These are phyloP conservation scores for Lasiurus cinereus DNA, from an alignment of 2,113 vertebrate genomes.

Conservation along the genomic window DNA sequence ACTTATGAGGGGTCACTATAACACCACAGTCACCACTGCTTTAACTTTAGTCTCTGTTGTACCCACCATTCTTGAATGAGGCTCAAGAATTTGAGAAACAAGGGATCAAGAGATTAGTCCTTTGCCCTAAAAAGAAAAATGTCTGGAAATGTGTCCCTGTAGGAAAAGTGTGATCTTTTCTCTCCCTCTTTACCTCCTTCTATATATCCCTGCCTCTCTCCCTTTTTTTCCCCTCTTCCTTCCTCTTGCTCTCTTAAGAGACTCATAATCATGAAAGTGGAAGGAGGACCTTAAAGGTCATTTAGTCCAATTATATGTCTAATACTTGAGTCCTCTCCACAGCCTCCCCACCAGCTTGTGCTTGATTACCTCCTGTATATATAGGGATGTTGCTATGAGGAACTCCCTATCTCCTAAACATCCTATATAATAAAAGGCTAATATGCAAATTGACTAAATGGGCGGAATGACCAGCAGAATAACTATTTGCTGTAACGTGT, in stretches of 20 bases:
- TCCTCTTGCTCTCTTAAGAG: conserved; percentile 13
- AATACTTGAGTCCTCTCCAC: neutral
- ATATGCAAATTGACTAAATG: too few relatives aligned
- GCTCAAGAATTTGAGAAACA: conserved; percentile 42
- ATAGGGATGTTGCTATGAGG: too few relatives aligned
- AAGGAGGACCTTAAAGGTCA: conserved; percentile 2
- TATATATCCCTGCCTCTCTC: neutral
- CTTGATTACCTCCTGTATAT: neutral
- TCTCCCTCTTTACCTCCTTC: neutral
- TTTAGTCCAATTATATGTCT: neutral
- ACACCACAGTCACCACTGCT: neutral
- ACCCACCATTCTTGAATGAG: conserved; percentile 36
- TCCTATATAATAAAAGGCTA: too few relatives aligned
- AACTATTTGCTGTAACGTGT: too few relatives aligned
- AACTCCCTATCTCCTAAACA: neutral
- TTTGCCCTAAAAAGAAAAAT: conserved; percentile 60
- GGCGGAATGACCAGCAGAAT: too few relatives aligned
- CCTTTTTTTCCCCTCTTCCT: neutral
- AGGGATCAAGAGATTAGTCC: conserved; percentile 50
- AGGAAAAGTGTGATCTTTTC: neutral
- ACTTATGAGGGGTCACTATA: neutral
- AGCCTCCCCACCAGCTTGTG: neutral
- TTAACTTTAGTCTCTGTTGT: neutral
- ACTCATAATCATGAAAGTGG: conserved; percentile 8
- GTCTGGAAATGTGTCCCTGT: neutral